Evolutionary conservation across 2,797 vertebrate genomes (phyloP).

Genomic region (Smutsia temminckii): DNA sequence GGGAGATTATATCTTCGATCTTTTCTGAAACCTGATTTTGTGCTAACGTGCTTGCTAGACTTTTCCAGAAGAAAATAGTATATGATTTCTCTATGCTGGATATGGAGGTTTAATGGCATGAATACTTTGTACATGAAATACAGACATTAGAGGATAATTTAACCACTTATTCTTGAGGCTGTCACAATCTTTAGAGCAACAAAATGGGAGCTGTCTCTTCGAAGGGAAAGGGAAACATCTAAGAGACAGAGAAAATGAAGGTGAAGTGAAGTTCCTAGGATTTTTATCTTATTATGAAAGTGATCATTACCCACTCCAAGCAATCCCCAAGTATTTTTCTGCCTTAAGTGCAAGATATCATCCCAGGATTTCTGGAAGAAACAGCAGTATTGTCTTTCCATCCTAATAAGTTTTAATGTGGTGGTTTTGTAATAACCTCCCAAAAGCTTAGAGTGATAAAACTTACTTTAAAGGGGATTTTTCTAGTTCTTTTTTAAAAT

Average conservation of each 20-base stretch:
- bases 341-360: background rate
- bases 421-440: background rate
- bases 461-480: background rate
- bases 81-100: background rate
- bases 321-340: background rate
- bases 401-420: conserved; percentile 5
- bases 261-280: too few relatives aligned
- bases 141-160: conserved; percentile 51
- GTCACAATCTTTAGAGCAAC: conserved; percentile 49
- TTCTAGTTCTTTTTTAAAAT: background rate
- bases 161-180: conserved; percentile 55
- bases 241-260: background rate
- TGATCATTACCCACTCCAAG: background rate
- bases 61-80: conserved; percentile 67
- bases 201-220: conserved; percentile 51
- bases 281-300: background rate
- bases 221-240: background rate
- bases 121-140: conserved; percentile 65
- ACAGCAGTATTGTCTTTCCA: background rate
- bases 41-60: conserved; percentile 47
- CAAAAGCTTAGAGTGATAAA: background rate
- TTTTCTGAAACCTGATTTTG: conserved; percentile 65
- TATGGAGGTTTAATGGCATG: conserved; percentile 61
- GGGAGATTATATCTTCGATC: conserved; percentile 57
- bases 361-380: conserved; percentile 39